Conservation (phyloP, 64 coral and sea anemone genomes). For the Porites australiensis region DNA sequence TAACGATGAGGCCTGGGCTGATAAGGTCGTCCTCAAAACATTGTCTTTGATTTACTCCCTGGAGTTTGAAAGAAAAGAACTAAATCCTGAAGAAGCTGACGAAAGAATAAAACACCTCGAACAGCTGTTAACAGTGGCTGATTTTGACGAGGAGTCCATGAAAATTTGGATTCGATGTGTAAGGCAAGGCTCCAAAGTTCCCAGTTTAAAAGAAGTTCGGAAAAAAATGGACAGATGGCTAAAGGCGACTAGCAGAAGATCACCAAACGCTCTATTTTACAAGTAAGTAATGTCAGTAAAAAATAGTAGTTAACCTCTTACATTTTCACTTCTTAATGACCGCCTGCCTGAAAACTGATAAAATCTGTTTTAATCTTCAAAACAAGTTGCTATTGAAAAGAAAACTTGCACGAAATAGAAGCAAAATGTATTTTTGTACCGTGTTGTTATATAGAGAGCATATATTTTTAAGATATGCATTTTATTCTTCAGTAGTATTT, state of each 20-base stretch:
- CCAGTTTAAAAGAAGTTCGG: conserved; percentile 50
- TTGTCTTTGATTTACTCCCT: conserved; percentile 62
- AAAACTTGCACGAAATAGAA: too few relatives aligned
- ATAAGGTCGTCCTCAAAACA: conserved; percentile 64
- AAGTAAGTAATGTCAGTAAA: conserved; percentile 50
- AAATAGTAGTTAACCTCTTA: too few relatives aligned
- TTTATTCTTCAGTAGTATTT: too few relatives aligned
- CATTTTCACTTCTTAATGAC: too few relatives aligned
- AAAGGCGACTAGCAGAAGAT: conserved; percentile 56
- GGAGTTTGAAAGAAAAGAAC: conserved; percentile 74
- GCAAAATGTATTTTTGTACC: too few relatives aligned
- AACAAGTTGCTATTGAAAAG: too few relatives aligned
- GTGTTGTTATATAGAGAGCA: too few relatives aligned
- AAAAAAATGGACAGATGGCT: conserved; percentile 64
- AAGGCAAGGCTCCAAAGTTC: conserved; percentile 56
- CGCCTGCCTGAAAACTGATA: too few relatives aligned
- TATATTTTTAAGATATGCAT: too few relatives aligned
- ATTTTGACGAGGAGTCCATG: conserved; percentile 59
- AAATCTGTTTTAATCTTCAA: too few relatives aligned
- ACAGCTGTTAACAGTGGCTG: not conserved
- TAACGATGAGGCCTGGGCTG: conserved; percentile 50
- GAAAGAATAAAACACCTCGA: conserved; percentile 76
- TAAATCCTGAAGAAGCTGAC: conserved; percentile 71
- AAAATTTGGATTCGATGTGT: conserved; percentile 72
- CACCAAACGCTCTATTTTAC: conserved; percentile 85